A percentile compares a stretch with the other conserved stretches of the same genome.
Conservation (phyloP, 2,113 vertebrate genomes). For the Cochlearius cochlearius region DNA sequence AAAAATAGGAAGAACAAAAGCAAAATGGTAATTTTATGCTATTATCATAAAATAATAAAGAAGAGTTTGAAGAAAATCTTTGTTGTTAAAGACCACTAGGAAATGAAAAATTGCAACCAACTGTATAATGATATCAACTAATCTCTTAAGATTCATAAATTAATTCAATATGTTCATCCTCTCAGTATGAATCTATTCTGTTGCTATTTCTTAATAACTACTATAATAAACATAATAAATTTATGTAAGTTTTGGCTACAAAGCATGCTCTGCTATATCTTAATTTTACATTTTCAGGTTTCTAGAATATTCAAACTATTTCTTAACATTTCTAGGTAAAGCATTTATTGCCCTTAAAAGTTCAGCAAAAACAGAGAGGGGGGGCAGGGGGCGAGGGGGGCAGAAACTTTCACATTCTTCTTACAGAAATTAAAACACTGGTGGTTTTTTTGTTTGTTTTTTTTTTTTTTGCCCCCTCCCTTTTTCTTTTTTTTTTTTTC, state of each 20-base stretch:
- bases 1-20: background rate
- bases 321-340: background rate
- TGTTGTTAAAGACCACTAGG: background rate
- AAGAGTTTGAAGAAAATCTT: background rate
- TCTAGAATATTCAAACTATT: background rate
- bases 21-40: background rate
- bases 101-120: slow-evolving; percentile 19
- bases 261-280: background rate
- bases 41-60: background rate
- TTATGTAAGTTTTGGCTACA: background rate
- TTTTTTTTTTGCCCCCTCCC: fast-evolving
- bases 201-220: background rate
- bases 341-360: background rate
- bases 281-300: background rate
- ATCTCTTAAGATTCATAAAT: slow-evolving; percentile 18
- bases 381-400: fast-evolving
- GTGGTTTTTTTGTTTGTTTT: background rate
- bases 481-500: background rate
- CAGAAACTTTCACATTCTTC: background rate
- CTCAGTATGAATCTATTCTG: slow-evolving; percentile 8
- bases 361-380: background rate
- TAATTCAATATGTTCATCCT: background rate
- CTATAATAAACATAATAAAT: slow-evolving; percentile 12
- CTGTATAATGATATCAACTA: background rate
- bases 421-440: background rate